phyloP scores from a whole-genome alignment of 2,113 vertebrate genomes.

The Eonycteris spelaea region DNA sequence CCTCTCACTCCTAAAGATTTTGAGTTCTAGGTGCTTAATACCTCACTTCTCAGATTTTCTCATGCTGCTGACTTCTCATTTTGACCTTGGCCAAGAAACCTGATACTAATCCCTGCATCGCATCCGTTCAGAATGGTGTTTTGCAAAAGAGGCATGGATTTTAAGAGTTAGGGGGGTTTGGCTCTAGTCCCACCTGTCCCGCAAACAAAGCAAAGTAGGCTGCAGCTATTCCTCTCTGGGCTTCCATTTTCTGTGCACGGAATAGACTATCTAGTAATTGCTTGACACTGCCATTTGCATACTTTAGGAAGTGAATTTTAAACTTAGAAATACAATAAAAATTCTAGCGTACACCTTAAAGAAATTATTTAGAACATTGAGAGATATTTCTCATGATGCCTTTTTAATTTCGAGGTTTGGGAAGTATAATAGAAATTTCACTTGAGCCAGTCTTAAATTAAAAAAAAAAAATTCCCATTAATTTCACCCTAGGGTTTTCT shows the following conservation, averaged over 20 bases:
- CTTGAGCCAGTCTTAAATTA: conserved; percentile 27
- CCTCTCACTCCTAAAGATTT: neutral
- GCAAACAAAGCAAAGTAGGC: conserved; percentile 5
- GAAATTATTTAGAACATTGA: conserved; percentile 32
- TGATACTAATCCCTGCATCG: conserved; percentile 3
- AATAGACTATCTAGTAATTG: neutral
- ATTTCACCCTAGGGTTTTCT: neutral
- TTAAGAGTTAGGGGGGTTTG: conserved; percentile 30
- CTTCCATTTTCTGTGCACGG: neutral
- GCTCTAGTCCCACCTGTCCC: neutral
- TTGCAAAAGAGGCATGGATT: conserved; percentile 43
- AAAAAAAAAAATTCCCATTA: neutral
- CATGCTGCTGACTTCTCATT: neutral
- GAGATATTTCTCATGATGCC: conserved; percentile 6
- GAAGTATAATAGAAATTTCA: conserved; percentile 54
- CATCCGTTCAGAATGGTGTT: conserved; percentile 31
- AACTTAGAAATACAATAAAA: neutral
- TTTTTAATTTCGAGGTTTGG: conserved; percentile 54
- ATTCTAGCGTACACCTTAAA: conserved; percentile 21
- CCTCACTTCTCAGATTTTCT: neutral
- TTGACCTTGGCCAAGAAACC: conserved; percentile 52
- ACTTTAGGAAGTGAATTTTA: conserved; percentile 27
- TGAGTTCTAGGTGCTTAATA: conserved; percentile 10
- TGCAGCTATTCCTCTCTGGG: neutral
- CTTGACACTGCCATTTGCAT: conserved; percentile 17